phyloP scores from a whole-genome alignment of 2,797 vertebrate genomes.

The Microctenopoma steveboyesi region DNA sequence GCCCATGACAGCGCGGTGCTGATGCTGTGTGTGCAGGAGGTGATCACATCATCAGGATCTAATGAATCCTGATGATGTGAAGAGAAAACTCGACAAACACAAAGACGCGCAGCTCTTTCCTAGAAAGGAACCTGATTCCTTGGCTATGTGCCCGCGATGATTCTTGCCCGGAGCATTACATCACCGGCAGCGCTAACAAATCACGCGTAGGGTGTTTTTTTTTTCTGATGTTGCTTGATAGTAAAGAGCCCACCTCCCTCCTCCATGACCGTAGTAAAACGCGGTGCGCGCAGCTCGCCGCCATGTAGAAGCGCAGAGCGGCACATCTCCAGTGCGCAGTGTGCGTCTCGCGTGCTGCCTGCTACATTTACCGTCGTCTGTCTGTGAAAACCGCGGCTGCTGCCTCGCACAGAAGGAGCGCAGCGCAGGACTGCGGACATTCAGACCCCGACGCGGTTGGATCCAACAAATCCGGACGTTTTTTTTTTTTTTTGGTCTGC shows the following conservation, averaged over 20 bases:
- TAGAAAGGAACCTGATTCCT: not conserved
- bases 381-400: constrained; percentile 41
- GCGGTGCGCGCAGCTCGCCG: constrained; percentile 36
- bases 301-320: constrained; percentile 64
- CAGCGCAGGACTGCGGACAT: constrained; percentile 33
- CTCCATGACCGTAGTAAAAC: constrained; percentile 60
- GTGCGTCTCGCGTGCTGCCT: constrained; percentile 55
- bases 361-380: constrained; percentile 42
- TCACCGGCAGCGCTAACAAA: constrained; percentile 37
- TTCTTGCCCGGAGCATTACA: constrained; percentile 7
- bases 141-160: too few relatives aligned
- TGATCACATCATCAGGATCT: not conserved
- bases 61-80: not conserved
- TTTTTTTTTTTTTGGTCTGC: not conserved
- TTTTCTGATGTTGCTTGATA: constrained; percentile 9
- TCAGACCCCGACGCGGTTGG: not conserved
- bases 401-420: constrained; percentile 13
- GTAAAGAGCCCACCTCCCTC: constrained; percentile 27
- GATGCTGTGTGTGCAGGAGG: not conserved
- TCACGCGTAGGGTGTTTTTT: not conserved
- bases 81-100: not conserved
- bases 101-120: not conserved
- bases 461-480: not conserved
- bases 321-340: constrained; percentile 72
- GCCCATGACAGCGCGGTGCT: constrained; percentile 15